Evolutionary conservation across 1,140 invertebrate species (phyloP).

Genomic region (Cotesia glomerata): DNA sequence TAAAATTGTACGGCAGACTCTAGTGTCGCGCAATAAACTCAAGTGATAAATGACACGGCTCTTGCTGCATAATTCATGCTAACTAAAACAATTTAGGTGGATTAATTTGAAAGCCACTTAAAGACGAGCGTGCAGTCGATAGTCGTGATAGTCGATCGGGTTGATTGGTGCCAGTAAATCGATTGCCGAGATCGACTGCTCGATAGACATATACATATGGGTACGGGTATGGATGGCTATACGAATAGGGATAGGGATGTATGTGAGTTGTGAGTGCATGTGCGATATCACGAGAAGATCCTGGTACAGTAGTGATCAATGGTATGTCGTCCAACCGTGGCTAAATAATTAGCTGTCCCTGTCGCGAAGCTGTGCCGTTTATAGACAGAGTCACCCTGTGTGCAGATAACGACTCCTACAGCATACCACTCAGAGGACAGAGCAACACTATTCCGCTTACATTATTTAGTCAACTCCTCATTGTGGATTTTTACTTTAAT

Average conservation of each 20-base stretch:
- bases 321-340: constrained; percentile 59
- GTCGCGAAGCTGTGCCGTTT: constrained; percentile 55
- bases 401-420: constrained; percentile 45
- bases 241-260: neutral
- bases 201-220: neutral
- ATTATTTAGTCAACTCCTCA: too few relatives aligned
- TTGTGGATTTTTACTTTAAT: too few relatives aligned
- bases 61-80: constrained; percentile 23
- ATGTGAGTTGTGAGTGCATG: neutral
- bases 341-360: constrained; percentile 65
- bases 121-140: neutral
- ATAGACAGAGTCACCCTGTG: constrained; percentile 34
- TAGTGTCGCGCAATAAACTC: constrained; percentile 23
- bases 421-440: constrained; percentile 27
- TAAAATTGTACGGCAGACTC: neutral
- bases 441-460: neutral
- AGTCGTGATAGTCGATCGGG: neutral
- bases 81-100: constrained; percentile 17
- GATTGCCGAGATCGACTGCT: neutral
- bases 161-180: neutral
- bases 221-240: neutral
- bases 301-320: constrained; percentile 55
- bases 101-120: constrained; percentile 22
- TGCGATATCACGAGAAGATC: constrained; percentile 31
- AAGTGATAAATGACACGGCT: constrained; percentile 25